Percentiles rank a stretch among this genome's conserved stretches.
Evolutionary conservation across 2,113 vertebrate species (phyloP).

Genomic region (Actinemys pallida): DNA sequence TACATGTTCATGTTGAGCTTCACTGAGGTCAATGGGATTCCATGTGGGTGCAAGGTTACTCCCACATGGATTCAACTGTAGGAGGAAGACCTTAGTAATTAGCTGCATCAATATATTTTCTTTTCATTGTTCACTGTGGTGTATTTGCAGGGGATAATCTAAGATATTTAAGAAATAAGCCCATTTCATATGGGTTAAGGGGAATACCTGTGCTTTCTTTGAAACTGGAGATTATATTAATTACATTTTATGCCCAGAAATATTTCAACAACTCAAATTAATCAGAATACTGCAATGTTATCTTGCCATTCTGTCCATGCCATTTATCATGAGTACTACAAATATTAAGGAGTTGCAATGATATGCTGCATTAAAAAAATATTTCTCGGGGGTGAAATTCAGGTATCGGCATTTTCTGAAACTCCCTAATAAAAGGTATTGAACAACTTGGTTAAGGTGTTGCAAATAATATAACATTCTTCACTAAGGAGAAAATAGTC

Average conservation of each 20-base stretch:
- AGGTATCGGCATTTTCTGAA: background rate
- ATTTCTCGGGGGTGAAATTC: background rate
- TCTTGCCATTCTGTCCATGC: background rate
- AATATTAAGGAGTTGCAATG: background rate
- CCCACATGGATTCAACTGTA: background rate
- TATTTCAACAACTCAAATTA: background rate
- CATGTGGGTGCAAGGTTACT: background rate
- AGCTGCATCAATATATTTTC: background rate
- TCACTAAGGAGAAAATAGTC: too few relatives aligned
- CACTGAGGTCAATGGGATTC: too few relatives aligned
- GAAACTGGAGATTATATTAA: background rate
- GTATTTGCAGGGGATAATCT: background rate
- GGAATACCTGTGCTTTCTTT: background rate
- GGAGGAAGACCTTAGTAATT: background rate
- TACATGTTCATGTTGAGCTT: background rate
- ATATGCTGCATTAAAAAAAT: background rate
- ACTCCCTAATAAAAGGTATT: background rate
- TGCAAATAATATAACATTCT: background rate
- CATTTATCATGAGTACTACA: background rate
- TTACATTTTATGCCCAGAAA: background rate
- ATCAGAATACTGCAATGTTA: background rate
- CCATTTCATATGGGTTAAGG: background rate
- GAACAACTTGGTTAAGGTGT: background rate
- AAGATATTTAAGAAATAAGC: background rate
- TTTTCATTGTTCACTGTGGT: background rate